Conservation (phyloP, 2,888 invertebrate genomes). For the Xanthostigma xanthostigma region DNA sequence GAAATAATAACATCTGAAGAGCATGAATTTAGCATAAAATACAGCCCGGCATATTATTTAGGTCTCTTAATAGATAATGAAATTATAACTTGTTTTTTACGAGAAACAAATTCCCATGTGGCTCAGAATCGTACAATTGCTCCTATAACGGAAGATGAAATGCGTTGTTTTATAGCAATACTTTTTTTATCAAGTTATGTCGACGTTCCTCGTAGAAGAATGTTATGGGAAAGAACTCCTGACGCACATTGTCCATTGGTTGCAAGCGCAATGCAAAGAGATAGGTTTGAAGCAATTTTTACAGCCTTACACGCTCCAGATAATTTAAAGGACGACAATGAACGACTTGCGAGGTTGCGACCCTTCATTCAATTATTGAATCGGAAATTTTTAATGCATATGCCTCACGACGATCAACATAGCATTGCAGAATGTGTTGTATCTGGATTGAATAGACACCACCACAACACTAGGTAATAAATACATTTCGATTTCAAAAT, state of each 20-base stretch:
- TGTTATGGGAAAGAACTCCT: constrained; percentile 13
- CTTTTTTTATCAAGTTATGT: constrained; percentile 13
- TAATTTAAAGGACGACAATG: not conserved
- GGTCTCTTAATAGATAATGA: constrained; percentile 6
- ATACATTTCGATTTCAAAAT: not conserved
- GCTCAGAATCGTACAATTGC: not conserved
- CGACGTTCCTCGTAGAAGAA: constrained; percentile 11
- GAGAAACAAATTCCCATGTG: not conserved
- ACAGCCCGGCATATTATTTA: constrained; percentile 7
- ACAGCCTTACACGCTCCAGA: constrained; percentile 5
- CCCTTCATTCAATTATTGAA: constrained; percentile 7
- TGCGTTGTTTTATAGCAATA: constrained; percentile 13
- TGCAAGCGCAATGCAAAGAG: constrained; percentile 12
- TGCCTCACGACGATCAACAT: constrained; percentile 7
- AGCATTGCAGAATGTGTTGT: constrained; percentile 15
- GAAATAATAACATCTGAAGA: constrained; percentile 7
- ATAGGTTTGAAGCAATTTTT: constrained; percentile 10
- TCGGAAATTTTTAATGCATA: constrained; percentile 6
- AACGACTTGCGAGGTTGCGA: constrained; percentile 1
- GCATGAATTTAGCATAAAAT: constrained; percentile 6
- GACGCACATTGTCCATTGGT: constrained; percentile 12
- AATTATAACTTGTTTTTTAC: not conserved
- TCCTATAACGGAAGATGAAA: constrained; percentile 6
- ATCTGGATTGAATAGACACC: constrained; percentile 15
- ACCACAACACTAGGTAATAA: not conserved